Evolutionary conservation across 2,113 vertebrate genomes (phyloP).

Genomic region (Girardinichthys multiradiatus): DNA sequence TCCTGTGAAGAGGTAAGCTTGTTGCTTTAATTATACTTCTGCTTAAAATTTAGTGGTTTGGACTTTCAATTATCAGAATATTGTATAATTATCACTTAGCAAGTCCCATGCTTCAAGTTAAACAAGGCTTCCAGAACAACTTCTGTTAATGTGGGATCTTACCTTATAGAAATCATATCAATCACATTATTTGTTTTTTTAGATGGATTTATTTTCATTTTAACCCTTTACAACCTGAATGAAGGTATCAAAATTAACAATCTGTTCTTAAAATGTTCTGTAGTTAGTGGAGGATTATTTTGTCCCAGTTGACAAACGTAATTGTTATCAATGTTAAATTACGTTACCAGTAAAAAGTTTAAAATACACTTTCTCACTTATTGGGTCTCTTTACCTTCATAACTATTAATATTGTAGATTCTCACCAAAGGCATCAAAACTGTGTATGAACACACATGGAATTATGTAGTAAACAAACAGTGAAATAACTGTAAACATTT

Average conservation of each 20-base stretch:
- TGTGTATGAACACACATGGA: no score
- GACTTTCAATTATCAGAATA: neutral
- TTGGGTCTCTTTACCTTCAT: no score
- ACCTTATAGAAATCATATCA: neutral
- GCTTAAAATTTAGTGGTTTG: neutral
- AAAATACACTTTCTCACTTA: no score
- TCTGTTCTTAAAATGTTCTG: neutral
- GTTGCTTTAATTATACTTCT: neutral
- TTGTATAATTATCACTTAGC: neutral
- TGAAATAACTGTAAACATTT: no score
- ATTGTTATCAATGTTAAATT: neutral
- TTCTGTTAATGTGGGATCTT: no score
- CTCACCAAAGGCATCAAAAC: no score
- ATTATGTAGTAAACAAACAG: no score
- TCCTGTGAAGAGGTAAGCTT: slow-evolving; percentile 55
- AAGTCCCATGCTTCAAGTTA: neutral
- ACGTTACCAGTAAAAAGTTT: no score
- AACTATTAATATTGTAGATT: no score
- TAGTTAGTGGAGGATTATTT: neutral
- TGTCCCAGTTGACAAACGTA: neutral
- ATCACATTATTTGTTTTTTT: neutral
- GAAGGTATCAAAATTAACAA: neutral
- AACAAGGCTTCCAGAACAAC: neutral
- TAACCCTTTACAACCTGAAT: neutral
- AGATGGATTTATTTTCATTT: neutral